phyloP scores from a whole-genome alignment of 2,113 vertebrate genomes.

The Cheilinus undulatus region DNA sequence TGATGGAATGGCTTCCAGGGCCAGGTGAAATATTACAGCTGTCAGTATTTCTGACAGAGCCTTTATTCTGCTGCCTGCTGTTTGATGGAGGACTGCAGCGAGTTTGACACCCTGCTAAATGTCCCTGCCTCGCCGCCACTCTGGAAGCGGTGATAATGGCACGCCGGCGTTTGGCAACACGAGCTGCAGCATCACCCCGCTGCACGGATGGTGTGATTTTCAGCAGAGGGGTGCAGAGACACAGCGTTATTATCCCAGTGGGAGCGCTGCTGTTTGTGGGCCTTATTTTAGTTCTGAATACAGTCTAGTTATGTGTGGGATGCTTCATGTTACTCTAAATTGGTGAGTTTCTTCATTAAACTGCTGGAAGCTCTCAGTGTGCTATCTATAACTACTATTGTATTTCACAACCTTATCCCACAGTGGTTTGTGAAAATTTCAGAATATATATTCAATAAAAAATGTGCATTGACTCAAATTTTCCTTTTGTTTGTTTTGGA shows the following conservation, averaged over 20 bases:
- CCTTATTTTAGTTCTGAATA: constrained; percentile 34
- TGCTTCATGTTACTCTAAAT: constrained; percentile 18
- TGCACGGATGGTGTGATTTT: constrained; percentile 37
- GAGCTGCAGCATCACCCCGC: constrained; percentile 16
- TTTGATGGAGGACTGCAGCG: constrained; percentile 72
- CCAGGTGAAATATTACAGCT: constrained; percentile 75
- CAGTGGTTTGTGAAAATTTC: not conserved
- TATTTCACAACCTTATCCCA: not conserved
- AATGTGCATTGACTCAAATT: not conserved
- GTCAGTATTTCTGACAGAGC: constrained; percentile 72
- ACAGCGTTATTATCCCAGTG: constrained; percentile 35
- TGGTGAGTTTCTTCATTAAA: constrained; percentile 2
- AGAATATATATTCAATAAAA: no score
- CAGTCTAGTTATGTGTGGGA: constrained; percentile 2
- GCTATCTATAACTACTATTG: not conserved
- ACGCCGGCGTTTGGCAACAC: constrained; percentile 41
- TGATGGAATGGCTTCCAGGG: constrained; percentile 65
- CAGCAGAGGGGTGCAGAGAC: constrained; percentile 34
- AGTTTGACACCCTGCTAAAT: constrained; percentile 76
- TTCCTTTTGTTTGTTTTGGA: not conserved
- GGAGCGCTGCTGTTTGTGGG: not conserved
- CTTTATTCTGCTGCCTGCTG: constrained; percentile 70
- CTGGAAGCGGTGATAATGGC: constrained; percentile 63
- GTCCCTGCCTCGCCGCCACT: constrained; percentile 62
- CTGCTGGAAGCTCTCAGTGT: constrained; percentile 8